Base-by-base conservation (phyloP, 2,113 vertebrate genomes). In the Oxyura jamaicensis region DNA sequence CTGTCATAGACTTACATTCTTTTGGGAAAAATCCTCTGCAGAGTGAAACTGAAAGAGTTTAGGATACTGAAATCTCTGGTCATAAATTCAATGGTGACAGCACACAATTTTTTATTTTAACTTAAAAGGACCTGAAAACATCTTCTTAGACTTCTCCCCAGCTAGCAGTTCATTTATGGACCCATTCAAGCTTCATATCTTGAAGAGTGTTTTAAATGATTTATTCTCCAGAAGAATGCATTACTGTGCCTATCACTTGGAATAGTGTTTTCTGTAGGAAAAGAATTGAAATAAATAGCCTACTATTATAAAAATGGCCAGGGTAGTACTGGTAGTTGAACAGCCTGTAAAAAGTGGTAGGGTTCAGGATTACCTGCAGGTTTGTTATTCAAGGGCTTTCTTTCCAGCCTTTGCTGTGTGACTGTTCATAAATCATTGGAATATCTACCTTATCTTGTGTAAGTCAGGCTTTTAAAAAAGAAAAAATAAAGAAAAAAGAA, bases 21-120 rank as follows among this genome's bases (percentile, higher is more conserved):
- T 71, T 39, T 29, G 14, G 33, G 33, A 81, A 89, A 87, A 10
- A 28, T 69, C 3, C 16, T 55, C 14, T 21, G 8, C 23, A 58
- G 1, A 89, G 62, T 73, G 44, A 44, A 73, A 63, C 11, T 18
- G 35, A 52, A 74, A 41, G 9, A 36, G 41, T 83, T 94, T 55
- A 76, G 6, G 12, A 42, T 19, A 10, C 4, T 8, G 35, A 12
- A 65, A 16, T 21, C 13, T 67, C 46, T 86, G 42, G 8, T 11
- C 21, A 50, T n/a, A 23, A 1, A 0, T 60, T 2, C 14, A 42
- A 46, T 0, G 0, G 14, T 75, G n/a, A 41, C 23, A 86, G 75
- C 25, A 62, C 23, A 33, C 1, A 33, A 2, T 39, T 80, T 90
- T 77, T n/a, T 36, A 42, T 13, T 88, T 65, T 50, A n/a, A 41